Evolutionary conservation across 2,797 vertebrate genomes (phyloP).

Genomic region (Kryptolebias ocellatus): DNA sequence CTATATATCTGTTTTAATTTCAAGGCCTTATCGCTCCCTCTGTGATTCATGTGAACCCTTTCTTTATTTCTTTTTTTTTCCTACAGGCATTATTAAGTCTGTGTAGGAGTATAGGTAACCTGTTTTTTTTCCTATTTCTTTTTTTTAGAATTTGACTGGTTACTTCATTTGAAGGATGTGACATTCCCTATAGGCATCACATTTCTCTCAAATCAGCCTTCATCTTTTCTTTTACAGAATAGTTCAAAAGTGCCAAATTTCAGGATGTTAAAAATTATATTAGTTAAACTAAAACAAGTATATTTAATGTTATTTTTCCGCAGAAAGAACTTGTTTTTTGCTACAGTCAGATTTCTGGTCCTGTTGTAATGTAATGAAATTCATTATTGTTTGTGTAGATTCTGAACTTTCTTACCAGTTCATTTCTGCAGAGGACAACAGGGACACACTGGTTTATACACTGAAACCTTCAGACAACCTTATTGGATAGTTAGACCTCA

Average conservation of each 20-base stretch:
- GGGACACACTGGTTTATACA: constrained; percentile 29
- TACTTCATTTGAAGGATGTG: constrained; percentile 61
- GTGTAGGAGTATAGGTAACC: constrained; percentile 63
- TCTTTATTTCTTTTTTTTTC: constrained; percentile 66
- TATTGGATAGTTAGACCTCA: constrained; percentile 60
- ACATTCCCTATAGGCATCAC: constrained; percentile 53
- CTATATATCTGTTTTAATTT: constrained; percentile 81
- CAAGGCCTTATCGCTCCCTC: constrained; percentile 74
- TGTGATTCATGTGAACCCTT: constrained; percentile 69
- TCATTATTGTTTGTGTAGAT: constrained; percentile 57
- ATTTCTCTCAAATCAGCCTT: constrained; percentile 53
- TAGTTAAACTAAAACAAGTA: constrained; percentile 21
- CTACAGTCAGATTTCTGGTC: constrained; percentile 27
- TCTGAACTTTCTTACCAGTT: constrained; percentile 26
- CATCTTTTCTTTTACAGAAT: constrained; percentile 58
- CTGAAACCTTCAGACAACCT: constrained; percentile 47
- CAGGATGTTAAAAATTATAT: constrained; percentile 6
- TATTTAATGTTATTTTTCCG: not conserved
- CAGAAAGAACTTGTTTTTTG: constrained; percentile 9
- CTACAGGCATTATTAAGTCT: constrained; percentile 72
- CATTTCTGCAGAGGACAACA: constrained; percentile 49
- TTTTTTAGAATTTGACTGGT: constrained; percentile 57
- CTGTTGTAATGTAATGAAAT: constrained; percentile 40
- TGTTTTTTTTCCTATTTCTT: constrained; percentile 41
- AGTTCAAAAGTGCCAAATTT: constrained; percentile 47